Evolutionary conservation across 2,113 vertebrate genomes (phyloP).

Genomic region (Triplophysa siluroides): DNA sequence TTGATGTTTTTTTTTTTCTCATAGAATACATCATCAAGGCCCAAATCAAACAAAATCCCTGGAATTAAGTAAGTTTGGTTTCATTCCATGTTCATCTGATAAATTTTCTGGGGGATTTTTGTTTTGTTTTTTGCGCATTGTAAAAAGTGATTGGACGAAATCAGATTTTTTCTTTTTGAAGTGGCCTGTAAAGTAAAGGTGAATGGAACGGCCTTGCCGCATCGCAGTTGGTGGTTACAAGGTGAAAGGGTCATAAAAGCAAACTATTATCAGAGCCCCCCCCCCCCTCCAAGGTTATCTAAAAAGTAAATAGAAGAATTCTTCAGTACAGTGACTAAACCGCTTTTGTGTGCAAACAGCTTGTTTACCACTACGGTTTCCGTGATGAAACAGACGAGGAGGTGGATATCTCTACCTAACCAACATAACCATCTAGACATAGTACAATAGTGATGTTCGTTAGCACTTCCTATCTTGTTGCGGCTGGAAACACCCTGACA

Average conservation of each 20-base stretch:
- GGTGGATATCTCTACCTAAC: not conserved
- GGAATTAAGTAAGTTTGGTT: conserved; percentile 92
- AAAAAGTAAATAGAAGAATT: too few species aligned
- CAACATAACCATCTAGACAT: not conserved
- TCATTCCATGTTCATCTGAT: not conserved
- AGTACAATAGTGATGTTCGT: not conserved
- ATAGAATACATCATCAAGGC: conserved; percentile 23
- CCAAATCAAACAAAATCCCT: conserved; percentile 92
- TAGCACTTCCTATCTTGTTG: not conserved
- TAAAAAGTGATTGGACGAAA: too few species aligned
- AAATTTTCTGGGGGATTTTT: too few species aligned
- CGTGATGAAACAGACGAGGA: too few species aligned
- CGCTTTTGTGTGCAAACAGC: too few species aligned
- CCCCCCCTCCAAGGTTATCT: not conserved
- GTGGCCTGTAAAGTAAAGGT: not conserved
- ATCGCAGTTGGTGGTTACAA: not conserved
- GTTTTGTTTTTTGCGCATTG: too few species aligned
- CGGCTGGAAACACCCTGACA: not conserved
- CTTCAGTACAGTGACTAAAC: too few species aligned
- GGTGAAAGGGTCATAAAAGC: not conserved
- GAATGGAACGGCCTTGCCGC: not conserved
- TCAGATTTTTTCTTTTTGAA: not conserved
- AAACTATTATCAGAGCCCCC: not conserved
- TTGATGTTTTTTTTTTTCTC: not conserved
- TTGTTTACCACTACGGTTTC: too few species aligned